Conservation (phyloP, 2,888 invertebrate genomes). For the Aspidiotus rigidus region DNA sequence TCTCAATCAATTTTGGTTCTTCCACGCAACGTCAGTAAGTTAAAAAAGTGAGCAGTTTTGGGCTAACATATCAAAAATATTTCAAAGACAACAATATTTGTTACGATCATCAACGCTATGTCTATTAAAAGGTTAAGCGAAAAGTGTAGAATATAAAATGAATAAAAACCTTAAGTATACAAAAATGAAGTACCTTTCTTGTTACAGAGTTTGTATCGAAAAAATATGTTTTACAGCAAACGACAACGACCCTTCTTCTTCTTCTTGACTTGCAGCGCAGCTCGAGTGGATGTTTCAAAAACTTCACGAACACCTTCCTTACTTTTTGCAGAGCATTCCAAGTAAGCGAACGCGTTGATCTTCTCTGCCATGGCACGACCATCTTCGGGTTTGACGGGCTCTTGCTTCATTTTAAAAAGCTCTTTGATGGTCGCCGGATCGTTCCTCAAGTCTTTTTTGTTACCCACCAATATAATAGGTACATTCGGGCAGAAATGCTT, state of each 20-base stretch:
- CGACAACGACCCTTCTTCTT: conserved; percentile 86
- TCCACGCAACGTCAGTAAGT: too few relatives aligned
- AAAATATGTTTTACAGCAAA: conserved; percentile 55
- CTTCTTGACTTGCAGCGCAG: conserved; percentile 93
- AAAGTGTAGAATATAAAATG: too few relatives aligned
- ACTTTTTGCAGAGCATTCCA: conserved; percentile 98
- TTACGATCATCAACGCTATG: too few relatives aligned
- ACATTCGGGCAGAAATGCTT: conserved; percentile 99
- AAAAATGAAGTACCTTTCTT: too few relatives aligned
- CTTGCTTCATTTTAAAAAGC: conserved; percentile 96
- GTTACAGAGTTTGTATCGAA: too few relatives aligned
- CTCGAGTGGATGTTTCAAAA: conserved; percentile 96
- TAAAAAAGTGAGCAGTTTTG: too few relatives aligned
- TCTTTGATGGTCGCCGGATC: conserved; percentile 90
- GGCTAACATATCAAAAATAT: too few relatives aligned
- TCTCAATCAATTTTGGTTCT: too few relatives aligned
- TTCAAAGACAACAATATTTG: too few relatives aligned
- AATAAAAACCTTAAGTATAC: too few relatives aligned
- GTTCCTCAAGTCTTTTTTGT: conserved; percentile 93
- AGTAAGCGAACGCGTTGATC: conserved; percentile 94
- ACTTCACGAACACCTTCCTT: conserved; percentile 99
- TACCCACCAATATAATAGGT: conserved; percentile 96
- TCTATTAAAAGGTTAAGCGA: too few relatives aligned
- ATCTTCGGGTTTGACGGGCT: conserved; percentile 94
- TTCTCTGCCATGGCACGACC: conserved; percentile 97